Percentiles rank a stretch among this genome's conserved stretches.
Evolutionary conservation across 2,888 invertebrate species (phyloP).

Genomic region (Harpalus rubripes): DNA sequence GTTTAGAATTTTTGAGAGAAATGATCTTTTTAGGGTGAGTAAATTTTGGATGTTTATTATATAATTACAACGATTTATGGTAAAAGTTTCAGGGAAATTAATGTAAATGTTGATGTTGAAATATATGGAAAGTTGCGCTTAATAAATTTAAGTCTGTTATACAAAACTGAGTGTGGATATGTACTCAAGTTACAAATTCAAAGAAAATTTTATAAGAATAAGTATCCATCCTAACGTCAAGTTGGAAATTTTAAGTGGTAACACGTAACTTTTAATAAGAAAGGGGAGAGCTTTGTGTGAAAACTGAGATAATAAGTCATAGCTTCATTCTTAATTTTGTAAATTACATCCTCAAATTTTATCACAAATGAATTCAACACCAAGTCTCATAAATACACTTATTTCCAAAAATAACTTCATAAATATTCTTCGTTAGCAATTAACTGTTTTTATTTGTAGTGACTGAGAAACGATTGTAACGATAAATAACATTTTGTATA

Average conservation of each 20-base stretch:
- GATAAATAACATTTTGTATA: no score
- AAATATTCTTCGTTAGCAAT: no score
- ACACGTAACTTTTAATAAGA: slow-evolving; percentile 52
- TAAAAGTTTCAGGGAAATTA: slow-evolving; percentile 9
- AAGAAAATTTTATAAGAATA: slow-evolving; percentile 37
- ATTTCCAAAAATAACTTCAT: no score
- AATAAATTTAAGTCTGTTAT: slow-evolving; percentile 37
- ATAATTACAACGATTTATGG: slow-evolving; percentile 16
- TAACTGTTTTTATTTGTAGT: no score
- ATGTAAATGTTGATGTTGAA: slow-evolving; percentile 20
- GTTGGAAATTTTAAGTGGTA: slow-evolving; percentile 43
- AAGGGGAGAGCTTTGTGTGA: slow-evolving; percentile 18
- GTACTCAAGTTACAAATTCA: slow-evolving; percentile 41
- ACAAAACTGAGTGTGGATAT: slow-evolving; percentile 29
- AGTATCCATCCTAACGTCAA: slow-evolving; percentile 7
- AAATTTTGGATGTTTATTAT: neutral
- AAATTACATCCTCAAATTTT: slow-evolving; percentile 7
- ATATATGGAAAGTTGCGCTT: slow-evolving; percentile 25
- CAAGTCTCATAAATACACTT: no score
- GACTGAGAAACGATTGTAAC: no score
- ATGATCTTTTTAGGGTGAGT: no score
- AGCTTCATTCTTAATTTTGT: neutral
- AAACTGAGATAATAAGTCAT: slow-evolving; percentile 11
- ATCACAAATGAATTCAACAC: neutral
- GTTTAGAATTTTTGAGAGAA: no score